A percentile compares a stretch with the other conserved stretches of the same genome.
phyloP scores from a whole-genome alignment of 2,797 vertebrate species.

The Lophius americanus region DNA sequence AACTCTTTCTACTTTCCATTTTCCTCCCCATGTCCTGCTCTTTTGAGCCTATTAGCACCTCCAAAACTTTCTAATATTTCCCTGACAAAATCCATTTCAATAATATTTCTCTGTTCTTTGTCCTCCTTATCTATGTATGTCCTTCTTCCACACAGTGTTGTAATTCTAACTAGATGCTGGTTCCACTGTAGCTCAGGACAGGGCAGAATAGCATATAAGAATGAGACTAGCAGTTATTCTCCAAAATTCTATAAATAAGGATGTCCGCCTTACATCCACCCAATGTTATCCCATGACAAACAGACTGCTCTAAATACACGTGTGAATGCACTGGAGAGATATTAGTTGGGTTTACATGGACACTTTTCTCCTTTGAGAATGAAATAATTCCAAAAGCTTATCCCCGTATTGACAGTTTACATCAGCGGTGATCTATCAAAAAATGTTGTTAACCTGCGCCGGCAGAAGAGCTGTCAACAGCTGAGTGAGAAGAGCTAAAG shows the following conservation, averaged over 20 bases:
- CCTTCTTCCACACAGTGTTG: conserved; percentile 31
- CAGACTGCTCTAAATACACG: no score
- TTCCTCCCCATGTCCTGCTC: conserved; percentile 41
- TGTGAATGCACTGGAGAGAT: no score
- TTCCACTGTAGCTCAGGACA: conserved; percentile 5
- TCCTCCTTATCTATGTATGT: conserved; percentile 36
- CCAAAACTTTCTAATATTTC: conserved; percentile 65
- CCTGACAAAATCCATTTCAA: conserved; percentile 50
- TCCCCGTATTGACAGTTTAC: no score
- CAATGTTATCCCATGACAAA: neutral
- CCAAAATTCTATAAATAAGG: neutral
- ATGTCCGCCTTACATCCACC: conserved; percentile 7
- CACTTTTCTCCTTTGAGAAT: no score
- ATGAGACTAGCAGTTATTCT: neutral
- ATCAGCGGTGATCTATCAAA: no score
- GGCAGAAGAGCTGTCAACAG: no score
- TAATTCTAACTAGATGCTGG: conserved; percentile 17
- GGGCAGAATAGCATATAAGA: neutral
- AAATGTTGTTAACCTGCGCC: no score
- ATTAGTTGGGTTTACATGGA: no score
- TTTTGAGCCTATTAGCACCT: conserved; percentile 46
- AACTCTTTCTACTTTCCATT: conserved; percentile 51
- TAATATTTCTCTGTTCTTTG: conserved; percentile 23
- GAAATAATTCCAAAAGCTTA: no score
- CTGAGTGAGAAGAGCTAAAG: no score